These are phyloP conservation scores for Rosalia funebris DNA, from an alignment of 2,888 invertebrate genomes.

Conservation along the genomic window DNA sequence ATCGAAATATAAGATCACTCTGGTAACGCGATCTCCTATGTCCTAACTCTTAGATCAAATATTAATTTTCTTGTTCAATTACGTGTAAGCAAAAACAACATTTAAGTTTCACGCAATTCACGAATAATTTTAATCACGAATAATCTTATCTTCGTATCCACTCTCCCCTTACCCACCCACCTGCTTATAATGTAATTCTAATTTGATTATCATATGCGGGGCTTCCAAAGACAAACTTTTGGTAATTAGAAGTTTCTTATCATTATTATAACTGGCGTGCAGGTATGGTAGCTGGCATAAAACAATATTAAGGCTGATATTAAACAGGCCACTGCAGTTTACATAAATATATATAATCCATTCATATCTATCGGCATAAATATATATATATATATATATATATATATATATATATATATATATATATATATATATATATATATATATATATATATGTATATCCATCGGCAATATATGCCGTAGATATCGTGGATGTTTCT, in stretches of 20 bases:
- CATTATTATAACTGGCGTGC: background rate
- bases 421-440: too few species aligned
- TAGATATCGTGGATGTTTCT: too few species aligned
- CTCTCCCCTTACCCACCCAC: slow-evolving; percentile 5
- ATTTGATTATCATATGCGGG: slow-evolving; percentile 17
- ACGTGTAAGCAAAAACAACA: slow-evolving; percentile 14
- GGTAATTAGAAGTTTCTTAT: slow-evolving; percentile 16
- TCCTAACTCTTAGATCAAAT: slow-evolving; percentile 1
- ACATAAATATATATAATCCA: too few species aligned
- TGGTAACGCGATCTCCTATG: background rate
- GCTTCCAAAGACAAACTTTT: slow-evolving; percentile 1
- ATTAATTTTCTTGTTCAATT: slow-evolving; percentile 16
- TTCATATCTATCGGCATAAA: too few species aligned
- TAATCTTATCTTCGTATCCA: slow-evolving; percentile 10
- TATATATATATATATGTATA: too few species aligned
- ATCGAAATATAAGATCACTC: background rate
- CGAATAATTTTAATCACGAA: slow-evolving; percentile 9
- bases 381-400: too few species aligned
- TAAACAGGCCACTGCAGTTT: too few species aligned
- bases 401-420: too few species aligned
- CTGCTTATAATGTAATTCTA: slow-evolving; percentile 9
- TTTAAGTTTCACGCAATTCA: background rate
- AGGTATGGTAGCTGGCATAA: too few species aligned
- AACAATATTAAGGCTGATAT: too few species aligned
- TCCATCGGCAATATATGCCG: too few species aligned